Evolutionary conservation across 2,888 invertebrate species (phyloP), one percentile per base, ranked within the genome.

Genomic region (Cryptosula pallasiana): DNA sequence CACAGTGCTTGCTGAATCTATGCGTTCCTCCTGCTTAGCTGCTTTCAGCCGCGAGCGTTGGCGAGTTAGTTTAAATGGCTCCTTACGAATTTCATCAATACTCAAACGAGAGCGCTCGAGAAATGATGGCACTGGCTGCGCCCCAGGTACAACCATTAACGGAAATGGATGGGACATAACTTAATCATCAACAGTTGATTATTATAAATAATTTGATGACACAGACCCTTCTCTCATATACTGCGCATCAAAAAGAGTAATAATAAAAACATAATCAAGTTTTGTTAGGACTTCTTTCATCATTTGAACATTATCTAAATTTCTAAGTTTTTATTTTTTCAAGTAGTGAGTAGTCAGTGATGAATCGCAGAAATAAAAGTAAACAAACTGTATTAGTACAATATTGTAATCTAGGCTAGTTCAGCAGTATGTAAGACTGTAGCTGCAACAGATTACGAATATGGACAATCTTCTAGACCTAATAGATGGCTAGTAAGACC

Each of bases 1-100:
- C 2, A 83, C 78, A 54, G 77, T 20, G 23, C 29, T 54, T 5
- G 45, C 70, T 25, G 70, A 36, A 16, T 36, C 25, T 29, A 63
- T 71, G 63, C 70, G 70, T 29, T 36, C 45, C 29, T 70, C 70
- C 29, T 70, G 70, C 16, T 36, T 36, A 9, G 70, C 70, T 13
- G 63, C 25, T 63, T 63, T 63, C 34, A 63, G 63, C 16, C 70
- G n/a, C 9, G 70, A 70, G 2, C 70, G 35, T 32, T 70, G 45
- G 5, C 70, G n/a, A 9, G 70, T 70, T 16, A 70, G 70, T 25
- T 54, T 36, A 29, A 70, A 70, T 13, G 63, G 63, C 3, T 63
- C 63, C 32, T 63, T 63, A 32, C 63, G 63, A 63, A 63, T 63
- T 32, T 63, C 63, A 9, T 63, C 63, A 3, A 63, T 63, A 16